Percentiles rank a stretch among this genome's conserved stretches.
Evolutionary conservation across 2,113 vertebrate species (phyloP).

Genomic region (Poeciliopsis retropinna): DNA sequence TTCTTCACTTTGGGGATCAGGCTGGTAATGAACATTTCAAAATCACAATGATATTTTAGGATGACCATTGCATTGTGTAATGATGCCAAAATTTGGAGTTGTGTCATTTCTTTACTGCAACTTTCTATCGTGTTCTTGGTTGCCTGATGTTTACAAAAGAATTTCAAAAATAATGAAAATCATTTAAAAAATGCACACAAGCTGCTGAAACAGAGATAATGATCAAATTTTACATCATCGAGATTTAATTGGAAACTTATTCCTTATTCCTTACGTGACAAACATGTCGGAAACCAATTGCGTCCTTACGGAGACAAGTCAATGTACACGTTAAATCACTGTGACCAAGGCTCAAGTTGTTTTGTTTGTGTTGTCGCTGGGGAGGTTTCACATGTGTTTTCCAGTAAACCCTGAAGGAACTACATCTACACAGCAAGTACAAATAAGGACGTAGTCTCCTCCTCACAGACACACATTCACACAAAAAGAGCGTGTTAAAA

Average conservation of each 20-base stretch:
- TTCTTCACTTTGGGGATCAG: too few species aligned
- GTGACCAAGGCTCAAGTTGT: conserved; percentile 7
- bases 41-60: too few species aligned
- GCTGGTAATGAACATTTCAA: background rate
- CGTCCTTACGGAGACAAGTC: background rate
- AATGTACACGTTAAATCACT: background rate
- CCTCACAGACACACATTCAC: background rate
- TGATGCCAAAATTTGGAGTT: too few species aligned
- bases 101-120: too few species aligned
- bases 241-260: background rate
- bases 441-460: background rate
- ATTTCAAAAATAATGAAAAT: too few species aligned
- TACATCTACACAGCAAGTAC: background rate
- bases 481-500: background rate
- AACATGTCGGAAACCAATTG: background rate
- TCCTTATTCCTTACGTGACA: background rate
- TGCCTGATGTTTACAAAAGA: background rate
- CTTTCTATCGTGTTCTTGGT: background rate
- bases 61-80: too few species aligned
- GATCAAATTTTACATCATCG: too few species aligned
- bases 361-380: conserved; percentile 29
- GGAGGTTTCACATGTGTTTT: conserved; percentile 76
- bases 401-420: conserved; percentile 39
- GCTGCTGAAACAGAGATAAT: too few species aligned
- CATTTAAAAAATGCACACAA: too few species aligned